Evolutionary conservation across 2,797 vertebrate species (phyloP), one percentile per base, ranked within the genome.

Genomic region (Arctocebus calabarensis): DNA sequence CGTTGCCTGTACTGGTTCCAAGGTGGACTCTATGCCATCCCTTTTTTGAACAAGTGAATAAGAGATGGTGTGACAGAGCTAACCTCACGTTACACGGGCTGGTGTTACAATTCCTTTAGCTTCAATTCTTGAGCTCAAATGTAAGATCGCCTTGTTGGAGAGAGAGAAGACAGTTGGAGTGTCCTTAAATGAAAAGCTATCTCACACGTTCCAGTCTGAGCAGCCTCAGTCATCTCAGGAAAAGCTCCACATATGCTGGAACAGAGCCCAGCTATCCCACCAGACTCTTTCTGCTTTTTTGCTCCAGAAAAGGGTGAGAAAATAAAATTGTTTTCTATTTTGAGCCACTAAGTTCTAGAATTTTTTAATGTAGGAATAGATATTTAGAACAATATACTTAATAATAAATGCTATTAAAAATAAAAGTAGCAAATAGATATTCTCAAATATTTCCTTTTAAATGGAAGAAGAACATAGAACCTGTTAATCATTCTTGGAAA

Each of bases 201-300:
- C 23, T 71, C 9, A 19, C 17, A n/a, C 22, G 4, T 71, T 61
- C 23, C 2, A 22, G 4, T 4, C 17, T 90, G 19, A 45, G 27
- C 7, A 25, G 59, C 73, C 20, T 29, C n/a, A 81, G 45, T 78
- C 20, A 23, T 14, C 22, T 55, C 19, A 14, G 55, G 6, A 52
- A 13, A 43, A 52, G 32, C 16, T 27, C 62, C n/a, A 66, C 25
- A 27, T 27, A 14, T 14, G 22, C 7, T 27, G 16, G 32, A 40
- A 19, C 4, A 14, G 37, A 88, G 19, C 29, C 0, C 1, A 62
- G 7, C 1, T 4, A 3, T 29, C 11, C 17, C 32, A 5, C 17
- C 3, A 27, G 32, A 68, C 7, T 20, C 17, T 55, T 1, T 78
- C n/a, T 75, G 23, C 7, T 25, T 29, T 84, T 7, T 17, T 90